These are phyloP conservation scores for Ciconia maguari DNA, from an alignment of 2,113 vertebrate species.

Conservation along the genomic window DNA sequence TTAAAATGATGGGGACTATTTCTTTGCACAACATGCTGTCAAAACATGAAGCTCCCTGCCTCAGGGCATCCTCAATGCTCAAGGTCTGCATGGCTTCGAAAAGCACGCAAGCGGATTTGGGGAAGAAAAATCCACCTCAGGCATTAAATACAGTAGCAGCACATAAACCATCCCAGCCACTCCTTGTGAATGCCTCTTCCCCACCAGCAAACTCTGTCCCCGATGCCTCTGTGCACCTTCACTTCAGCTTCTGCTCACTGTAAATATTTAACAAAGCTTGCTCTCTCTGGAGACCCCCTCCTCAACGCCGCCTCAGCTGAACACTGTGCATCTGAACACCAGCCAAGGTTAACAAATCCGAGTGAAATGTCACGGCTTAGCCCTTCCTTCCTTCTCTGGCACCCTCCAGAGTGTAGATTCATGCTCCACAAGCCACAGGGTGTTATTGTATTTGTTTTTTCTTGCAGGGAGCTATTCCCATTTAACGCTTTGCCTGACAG, in stretches of 20 bases:
- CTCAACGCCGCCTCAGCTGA: background rate
- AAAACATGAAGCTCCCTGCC: background rate
- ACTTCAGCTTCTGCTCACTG: background rate
- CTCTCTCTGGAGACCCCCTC: background rate
- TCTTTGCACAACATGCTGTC: background rate
- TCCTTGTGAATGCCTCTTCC: background rate
- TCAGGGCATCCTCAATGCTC: background rate
- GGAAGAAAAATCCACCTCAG: background rate
- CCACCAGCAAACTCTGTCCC: background rate
- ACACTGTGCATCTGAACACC: background rate
- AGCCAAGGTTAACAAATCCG: slow-evolving; percentile 62
- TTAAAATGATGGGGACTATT: background rate
- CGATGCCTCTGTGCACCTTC: background rate
- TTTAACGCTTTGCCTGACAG: slow-evolving; percentile 45
- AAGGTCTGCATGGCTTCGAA: background rate
- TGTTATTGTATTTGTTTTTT: slow-evolving; percentile 57
- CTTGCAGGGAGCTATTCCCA: slow-evolving; percentile 52
- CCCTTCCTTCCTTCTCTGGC: slow-evolving; percentile 48
- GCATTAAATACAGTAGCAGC: background rate
- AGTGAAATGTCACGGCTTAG: slow-evolving; percentile 38
- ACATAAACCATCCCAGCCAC: background rate
- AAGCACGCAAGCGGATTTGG: background rate
- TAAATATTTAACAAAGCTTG: slow-evolving; percentile 33
- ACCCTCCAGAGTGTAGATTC: slow-evolving; percentile 35
- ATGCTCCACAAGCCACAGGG: slow-evolving; percentile 33